Conservation (phyloP, 2,888 invertebrate genomes). For the Helleia helle region DNA sequence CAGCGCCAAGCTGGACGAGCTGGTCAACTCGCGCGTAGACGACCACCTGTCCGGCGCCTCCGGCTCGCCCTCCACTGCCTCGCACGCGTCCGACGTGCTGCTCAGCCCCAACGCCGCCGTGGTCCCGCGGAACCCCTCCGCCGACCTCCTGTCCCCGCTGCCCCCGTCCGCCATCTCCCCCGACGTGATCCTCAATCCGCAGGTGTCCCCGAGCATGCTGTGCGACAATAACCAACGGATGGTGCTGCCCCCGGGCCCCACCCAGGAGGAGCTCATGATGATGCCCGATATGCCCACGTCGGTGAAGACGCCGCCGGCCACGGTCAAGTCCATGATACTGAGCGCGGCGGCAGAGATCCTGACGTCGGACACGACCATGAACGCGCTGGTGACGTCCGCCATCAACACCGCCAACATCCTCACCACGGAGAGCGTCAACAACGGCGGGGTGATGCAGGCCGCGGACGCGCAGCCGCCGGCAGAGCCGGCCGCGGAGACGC, state of each 20-base stretch:
- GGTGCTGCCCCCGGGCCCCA: conserved; percentile 28
- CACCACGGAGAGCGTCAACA: conserved; percentile 52
- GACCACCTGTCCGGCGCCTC: conserved; percentile 49
- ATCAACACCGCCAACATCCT: conserved; percentile 67
- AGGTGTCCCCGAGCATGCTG: conserved; percentile 76
- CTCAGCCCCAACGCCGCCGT: conserved; percentile 44
- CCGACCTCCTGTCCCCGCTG: conserved; percentile 39
- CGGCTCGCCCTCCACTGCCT: conserved; percentile 40
- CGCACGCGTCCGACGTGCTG: conserved; percentile 51
- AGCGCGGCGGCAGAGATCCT: conserved; percentile 83
- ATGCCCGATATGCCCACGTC: conserved; percentile 53
- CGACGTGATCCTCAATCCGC: conserved; percentile 77
- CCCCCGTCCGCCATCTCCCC: conserved; percentile 55
- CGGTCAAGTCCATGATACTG: conserved; percentile 83
- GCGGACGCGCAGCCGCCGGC: conserved; percentile 37
- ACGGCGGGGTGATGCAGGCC: conserved; percentile 29
- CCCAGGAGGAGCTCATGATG: conserved; percentile 52
- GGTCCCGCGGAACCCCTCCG: conserved; percentile 41
- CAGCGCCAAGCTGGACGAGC: conserved; percentile 72
- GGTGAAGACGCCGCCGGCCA: conserved; percentile 73
- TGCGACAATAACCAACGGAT: conserved; percentile 37
- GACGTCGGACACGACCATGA: conserved; percentile 76
- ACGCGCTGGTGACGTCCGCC: conserved; percentile 69
- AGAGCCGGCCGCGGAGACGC: conserved; percentile 48
- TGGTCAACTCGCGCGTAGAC: conserved; percentile 65